Conservation (phyloP, 2,113 vertebrate genomes). For the Heterocephalus glaber region DNA sequence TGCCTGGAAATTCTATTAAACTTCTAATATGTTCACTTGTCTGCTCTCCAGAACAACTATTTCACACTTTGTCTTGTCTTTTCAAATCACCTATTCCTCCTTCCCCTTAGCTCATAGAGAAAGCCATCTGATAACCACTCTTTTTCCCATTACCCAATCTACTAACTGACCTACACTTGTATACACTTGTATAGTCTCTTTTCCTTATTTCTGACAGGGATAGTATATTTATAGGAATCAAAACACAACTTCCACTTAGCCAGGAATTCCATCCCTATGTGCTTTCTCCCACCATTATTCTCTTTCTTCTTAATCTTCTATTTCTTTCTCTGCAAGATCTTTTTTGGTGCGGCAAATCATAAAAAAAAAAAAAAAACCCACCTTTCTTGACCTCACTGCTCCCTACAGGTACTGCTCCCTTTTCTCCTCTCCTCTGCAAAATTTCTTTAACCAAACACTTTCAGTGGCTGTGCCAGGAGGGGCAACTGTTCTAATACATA, state of each 20-base stretch:
- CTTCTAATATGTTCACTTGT: not conserved
- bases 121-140: not conserved
- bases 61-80: constrained; percentile 5
- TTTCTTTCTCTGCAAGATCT: not conserved
- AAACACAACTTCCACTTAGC: not conserved
- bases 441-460: not conserved
- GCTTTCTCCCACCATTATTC: not conserved
- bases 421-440: not conserved
- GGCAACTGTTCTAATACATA: not conserved
- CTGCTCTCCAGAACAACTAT: constrained; percentile 9
- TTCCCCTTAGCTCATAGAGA: not conserved
- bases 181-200: not conserved
- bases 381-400: not conserved
- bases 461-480: not conserved
- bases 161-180: not conserved
- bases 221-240: not conserved
- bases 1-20: constrained; percentile 21
- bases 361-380: not conserved
- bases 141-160: not conserved
- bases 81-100: not conserved
- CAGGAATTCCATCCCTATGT: not conserved
- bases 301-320: not conserved
- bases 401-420: not conserved
- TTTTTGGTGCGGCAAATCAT: not conserved
- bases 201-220: not conserved